phyloP scores from a whole-genome alignment of 2,797 vertebrate genomes.

The Anguilla pacifica region DNA sequence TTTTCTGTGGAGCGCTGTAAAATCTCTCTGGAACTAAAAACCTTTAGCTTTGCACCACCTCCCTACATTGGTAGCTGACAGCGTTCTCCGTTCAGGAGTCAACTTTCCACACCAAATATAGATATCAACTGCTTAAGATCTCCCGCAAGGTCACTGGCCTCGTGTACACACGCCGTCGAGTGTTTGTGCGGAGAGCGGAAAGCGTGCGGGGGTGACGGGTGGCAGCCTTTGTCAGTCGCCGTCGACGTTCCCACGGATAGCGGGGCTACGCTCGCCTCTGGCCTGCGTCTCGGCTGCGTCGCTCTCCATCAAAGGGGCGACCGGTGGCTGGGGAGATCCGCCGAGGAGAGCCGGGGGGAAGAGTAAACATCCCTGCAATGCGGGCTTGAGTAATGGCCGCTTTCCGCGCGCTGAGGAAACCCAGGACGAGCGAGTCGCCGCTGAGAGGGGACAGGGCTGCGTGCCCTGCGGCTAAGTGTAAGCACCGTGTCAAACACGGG shows the following conservation, averaged over 20 bases:
- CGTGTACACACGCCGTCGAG: not conserved
- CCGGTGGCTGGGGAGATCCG: not conserved
- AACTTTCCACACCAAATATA: constrained; percentile 48
- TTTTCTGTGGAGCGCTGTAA: not conserved
- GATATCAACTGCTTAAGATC: constrained; percentile 11
- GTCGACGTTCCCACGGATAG: not conserved
- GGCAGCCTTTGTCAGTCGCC: constrained; percentile 7
- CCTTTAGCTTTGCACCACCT: not conserved
- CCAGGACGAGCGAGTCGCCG: not conserved
- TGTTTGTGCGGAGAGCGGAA: constrained; percentile 10
- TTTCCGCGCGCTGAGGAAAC: constrained; percentile 27
- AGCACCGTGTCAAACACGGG: not conserved
- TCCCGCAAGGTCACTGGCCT: constrained; percentile 9
- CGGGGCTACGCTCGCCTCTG: not conserved
- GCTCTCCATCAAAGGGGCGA: not conserved
- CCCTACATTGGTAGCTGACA: constrained; percentile 60
- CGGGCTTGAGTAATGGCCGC: constrained; percentile 14
- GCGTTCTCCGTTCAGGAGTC: constrained; percentile 81
- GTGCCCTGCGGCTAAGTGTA: not conserved
- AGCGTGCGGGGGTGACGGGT: not conserved
- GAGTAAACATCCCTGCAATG: constrained; percentile 13
- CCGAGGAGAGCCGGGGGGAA: not conserved
- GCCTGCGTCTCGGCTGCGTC: not conserved
- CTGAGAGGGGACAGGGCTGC: not conserved
- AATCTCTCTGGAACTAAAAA: not conserved